Conservation (phyloP, 1,140 invertebrate genomes). For the Pseudomyrmex pallidus region DNA sequence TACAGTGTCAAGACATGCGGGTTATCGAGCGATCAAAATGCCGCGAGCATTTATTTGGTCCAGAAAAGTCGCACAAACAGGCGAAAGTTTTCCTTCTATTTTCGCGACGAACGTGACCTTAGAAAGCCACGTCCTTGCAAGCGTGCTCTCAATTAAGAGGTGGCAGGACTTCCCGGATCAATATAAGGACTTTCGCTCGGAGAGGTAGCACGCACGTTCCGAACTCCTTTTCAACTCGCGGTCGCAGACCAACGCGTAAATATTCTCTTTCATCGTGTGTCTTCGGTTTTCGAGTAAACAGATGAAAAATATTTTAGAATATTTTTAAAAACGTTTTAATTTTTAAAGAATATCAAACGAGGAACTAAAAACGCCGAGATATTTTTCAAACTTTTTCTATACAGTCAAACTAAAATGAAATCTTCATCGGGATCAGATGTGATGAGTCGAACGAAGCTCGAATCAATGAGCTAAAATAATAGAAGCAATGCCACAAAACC, state of each 20-base stretch:
- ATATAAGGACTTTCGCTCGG: conserved; percentile 29
- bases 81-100: background rate
- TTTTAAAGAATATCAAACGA: no score
- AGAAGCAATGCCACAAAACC: conserved; percentile 28
- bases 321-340: no score
- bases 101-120: background rate
- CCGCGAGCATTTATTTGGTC: background rate
- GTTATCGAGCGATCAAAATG: conserved; percentile 26
- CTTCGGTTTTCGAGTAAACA: background rate
- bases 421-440: no score
- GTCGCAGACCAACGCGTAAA: background rate
- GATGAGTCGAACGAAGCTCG: background rate
- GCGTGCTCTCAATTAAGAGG: background rate
- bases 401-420: no score
- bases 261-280: background rate
- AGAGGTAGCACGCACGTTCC: background rate
- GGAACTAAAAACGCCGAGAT: no score
- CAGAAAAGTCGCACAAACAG: conserved; percentile 7
- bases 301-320: no score
- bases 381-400: no score
- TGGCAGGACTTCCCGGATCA: conserved; percentile 39
- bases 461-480: conserved; percentile 42
- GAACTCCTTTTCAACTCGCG: background rate
- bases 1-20: conserved; percentile 15
- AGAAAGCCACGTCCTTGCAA: background rate